Percentiles rank a stretch among this genome's conserved stretches.
Conservation (phyloP, 2,888 invertebrate species). For the Nomada fucata region DNA sequence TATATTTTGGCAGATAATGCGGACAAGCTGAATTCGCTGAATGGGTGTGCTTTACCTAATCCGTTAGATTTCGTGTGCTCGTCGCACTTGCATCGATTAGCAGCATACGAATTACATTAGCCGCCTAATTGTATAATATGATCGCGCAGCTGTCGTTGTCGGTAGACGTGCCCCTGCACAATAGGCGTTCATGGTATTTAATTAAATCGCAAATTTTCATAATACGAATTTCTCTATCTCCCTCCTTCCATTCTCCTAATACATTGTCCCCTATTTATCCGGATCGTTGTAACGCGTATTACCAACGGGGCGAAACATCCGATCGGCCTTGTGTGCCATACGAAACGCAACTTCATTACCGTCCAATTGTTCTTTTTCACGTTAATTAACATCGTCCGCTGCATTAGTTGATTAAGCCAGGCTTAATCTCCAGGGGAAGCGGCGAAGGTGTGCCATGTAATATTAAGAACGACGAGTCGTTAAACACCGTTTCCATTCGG, state of each 20-base stretch:
- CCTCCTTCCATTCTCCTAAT: background rate
- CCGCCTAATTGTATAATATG: constrained; percentile 30
- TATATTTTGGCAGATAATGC: background rate
- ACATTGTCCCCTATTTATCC: no score
- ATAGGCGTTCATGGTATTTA: constrained; percentile 7
- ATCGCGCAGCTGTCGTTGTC: constrained; percentile 57
- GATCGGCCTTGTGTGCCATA: no score
- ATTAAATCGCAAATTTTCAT: constrained; percentile 50
- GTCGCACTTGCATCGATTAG: constrained; percentile 46
- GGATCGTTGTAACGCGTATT: no score
- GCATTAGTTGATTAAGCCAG: constrained; percentile 76
- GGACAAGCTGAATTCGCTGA: background rate
- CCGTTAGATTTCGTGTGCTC: constrained; percentile 22
- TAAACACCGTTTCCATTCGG: background rate
- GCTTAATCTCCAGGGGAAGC: constrained; percentile 60
- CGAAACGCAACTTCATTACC: constrained; percentile 27
- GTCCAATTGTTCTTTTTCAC: constrained; percentile 30
- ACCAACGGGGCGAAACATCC: no score
- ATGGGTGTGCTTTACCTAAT: constrained; percentile 25
- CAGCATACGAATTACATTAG: constrained; percentile 66
- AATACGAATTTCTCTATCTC: constrained; percentile 29
- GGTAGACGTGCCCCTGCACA: constrained; percentile 22
- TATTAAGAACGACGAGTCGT: constrained; percentile 22
- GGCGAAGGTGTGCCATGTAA: constrained; percentile 60
- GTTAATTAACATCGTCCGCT: constrained; percentile 57